Evolutionary conservation across 2,797 vertebrate species (phyloP), one percentile per base, ranked within the genome.

Genomic region (Enteromius viviparus): DNA sequence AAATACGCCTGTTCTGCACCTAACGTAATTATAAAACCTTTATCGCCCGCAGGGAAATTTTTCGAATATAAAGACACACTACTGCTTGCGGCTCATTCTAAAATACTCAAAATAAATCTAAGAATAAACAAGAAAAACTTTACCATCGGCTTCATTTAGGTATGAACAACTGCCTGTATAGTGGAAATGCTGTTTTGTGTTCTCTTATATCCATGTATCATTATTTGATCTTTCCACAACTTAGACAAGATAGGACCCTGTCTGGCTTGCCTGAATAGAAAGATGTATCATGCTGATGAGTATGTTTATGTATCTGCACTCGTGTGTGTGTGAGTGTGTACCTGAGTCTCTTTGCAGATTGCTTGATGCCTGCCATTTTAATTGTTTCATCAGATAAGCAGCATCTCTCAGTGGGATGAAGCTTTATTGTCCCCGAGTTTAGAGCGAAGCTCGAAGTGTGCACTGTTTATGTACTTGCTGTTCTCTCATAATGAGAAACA

Each of bases 401-500:
- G 65, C 66, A 55, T 64, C 21, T 74, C 76, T 79, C 76, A 21
- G 70, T 66, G 64, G 60, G 53, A 62, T 68, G 64, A 72, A 53
- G 40, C 82, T 60, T 42, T 74, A 86, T 74, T 81, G 80, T 68
- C 51, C 69, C 74, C 8, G 26, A 58, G 58, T n/a, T 10, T 40
- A 29, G 60, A 84, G 65, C 21, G 55, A 77, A 68, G 32, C 77
- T 74, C 7, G 8, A 58, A 58, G 55, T 23, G 55, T 58, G 55
- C n/a, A 1, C 55, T 58, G 55, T 58, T 23, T 58, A 26, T 74
- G 72, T 78, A 66, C 82, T 72, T n/a, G 4, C 80, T 82, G 45
- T 83, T 72, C 58, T 74, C 49, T 69, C 72, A 84, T 87, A 72
- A 87, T 81, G 78, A 81, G 78, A 76, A 78, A 45, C 78, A 60